A percentile compares a stretch with the other conserved stretches of the same genome.
Evolutionary conservation across 2,888 invertebrate genomes (phyloP).

Genomic region (Drosophila nigricruria): DNA sequence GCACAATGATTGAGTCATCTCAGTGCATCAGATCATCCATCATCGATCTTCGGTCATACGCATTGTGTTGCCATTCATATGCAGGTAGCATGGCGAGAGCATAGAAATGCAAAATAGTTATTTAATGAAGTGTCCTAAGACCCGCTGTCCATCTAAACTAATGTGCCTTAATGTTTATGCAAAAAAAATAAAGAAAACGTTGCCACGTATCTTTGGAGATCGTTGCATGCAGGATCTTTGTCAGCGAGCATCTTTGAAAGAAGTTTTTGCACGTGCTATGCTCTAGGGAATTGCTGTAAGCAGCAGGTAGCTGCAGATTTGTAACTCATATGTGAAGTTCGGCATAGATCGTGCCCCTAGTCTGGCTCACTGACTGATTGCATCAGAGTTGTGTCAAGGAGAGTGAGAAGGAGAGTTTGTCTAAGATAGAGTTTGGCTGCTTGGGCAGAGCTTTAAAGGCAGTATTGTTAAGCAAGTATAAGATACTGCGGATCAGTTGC

Average conservation of each 20-base stretch:
- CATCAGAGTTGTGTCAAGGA: not conserved
- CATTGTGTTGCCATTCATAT: conserved; percentile 16
- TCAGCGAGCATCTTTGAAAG: not conserved
- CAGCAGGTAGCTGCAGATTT: conserved; percentile 17
- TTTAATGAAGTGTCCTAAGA: conserved; percentile 72
- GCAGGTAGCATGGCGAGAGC: not conserved
- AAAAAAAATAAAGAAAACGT: conserved; percentile 42
- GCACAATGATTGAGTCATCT: conserved; percentile 76
- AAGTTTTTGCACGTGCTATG: conserved; percentile 52
- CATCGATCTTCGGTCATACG: conserved; percentile 10
- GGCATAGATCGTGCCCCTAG: not conserved
- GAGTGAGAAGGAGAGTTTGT: too few relatives aligned
- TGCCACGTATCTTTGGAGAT: conserved; percentile 22
- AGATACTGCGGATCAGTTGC: too few relatives aligned
- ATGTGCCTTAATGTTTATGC: conserved; percentile 72
- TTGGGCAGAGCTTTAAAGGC: too few relatives aligned
- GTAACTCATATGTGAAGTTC: conserved; percentile 13
- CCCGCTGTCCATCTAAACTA: conserved; percentile 39
- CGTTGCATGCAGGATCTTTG: conserved; percentile 4
- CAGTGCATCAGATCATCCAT: conserved; percentile 42
- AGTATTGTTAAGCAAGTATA: too few relatives aligned
- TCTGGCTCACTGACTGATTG: not conserved
- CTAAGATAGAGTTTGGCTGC: too few relatives aligned
- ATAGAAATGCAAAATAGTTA: conserved; percentile 45
- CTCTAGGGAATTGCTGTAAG: conserved; percentile 27